Base-by-base conservation (phyloP, 2,113 vertebrate species). In the Amphiprion percula region DNA sequence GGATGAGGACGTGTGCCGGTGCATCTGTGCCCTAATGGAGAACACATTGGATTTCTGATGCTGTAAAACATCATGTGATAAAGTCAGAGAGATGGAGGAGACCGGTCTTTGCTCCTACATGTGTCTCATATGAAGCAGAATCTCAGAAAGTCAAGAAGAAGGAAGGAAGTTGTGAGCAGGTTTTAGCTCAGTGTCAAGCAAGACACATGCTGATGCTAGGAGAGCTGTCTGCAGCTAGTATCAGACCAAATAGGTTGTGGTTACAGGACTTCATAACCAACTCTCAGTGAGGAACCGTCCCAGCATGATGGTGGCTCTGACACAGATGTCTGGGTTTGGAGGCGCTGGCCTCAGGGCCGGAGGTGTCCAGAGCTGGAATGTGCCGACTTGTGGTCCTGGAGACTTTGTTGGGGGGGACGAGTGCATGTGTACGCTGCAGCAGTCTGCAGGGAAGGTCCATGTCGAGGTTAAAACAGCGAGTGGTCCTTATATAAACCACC, bases 401-500 rank as follows among this genome's bases (percentile, higher is more conserved):
- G 71, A 71, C 74, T 77, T 82, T 77, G 81, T 83, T 75, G 49
- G 24, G 62, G 52, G 15, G n/a, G 2, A 11, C 2, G 47, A 46
- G 77, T 59, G 74, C 67, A 72, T 85, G 74, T 87, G 77, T 79
- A 66, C 54, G 11, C 71, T 47, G 86, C 80, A 69, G 59, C 67
- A 74, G 74, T 69, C 88, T 64, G 80, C 62, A 11, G 65, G 78
- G n/a, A 90, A 81, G 85, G 79, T 44, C 56, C 26, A 23, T 63
- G 81, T 83, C 73, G 69, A 84, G 87, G 85, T 77, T 75, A 86
- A 77, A 77, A 7, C 89, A 87, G 90, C 72, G 15, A 86, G 92
- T 5, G 60, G 70, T 76, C 79, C 88, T 93, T 93, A 89, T 69
- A 76, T 91, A 93, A 94, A 92, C 78, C 46, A 0, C 79, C 90